phyloP scores from a whole-genome alignment of 2,113 vertebrate genomes.

The Eublepharis macularius region DNA sequence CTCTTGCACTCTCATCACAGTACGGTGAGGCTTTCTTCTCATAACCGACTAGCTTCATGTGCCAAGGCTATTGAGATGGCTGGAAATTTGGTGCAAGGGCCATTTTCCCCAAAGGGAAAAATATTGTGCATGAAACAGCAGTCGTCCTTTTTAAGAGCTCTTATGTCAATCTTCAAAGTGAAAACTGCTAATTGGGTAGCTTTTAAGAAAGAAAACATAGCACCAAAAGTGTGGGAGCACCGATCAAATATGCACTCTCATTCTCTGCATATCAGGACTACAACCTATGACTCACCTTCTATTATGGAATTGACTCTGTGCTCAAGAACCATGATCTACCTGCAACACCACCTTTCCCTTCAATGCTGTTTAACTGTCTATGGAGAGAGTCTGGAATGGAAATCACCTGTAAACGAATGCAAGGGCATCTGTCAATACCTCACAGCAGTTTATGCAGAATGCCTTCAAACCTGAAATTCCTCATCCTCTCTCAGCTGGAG shows the following conservation, averaged over 20 bases:
- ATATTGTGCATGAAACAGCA: background rate
- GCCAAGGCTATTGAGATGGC: background rate
- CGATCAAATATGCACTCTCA: too few species aligned
- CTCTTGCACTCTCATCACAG: background rate
- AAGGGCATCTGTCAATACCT: background rate
- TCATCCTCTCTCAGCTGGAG: background rate
- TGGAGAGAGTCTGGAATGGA: background rate
- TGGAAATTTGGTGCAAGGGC: background rate
- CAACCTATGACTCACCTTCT: too few species aligned
- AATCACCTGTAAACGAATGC: background rate
- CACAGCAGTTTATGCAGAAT: background rate
- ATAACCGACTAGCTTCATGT: background rate
- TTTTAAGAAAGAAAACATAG: background rate
- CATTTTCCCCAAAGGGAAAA: background rate
- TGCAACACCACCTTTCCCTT: background rate
- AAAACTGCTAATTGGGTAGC: too few species aligned
- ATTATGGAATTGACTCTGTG: background rate
- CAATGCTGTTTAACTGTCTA: background rate
- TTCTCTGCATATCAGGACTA: background rate
- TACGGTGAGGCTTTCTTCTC: background rate
- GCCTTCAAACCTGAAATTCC: background rate
- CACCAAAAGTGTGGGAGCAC: background rate
- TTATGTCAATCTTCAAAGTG: background rate
- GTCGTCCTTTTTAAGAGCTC: background rate
- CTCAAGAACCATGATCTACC: background rate